Conservation (phyloP, 2,113 vertebrate genomes). For the Nannospalax galili region DNA sequence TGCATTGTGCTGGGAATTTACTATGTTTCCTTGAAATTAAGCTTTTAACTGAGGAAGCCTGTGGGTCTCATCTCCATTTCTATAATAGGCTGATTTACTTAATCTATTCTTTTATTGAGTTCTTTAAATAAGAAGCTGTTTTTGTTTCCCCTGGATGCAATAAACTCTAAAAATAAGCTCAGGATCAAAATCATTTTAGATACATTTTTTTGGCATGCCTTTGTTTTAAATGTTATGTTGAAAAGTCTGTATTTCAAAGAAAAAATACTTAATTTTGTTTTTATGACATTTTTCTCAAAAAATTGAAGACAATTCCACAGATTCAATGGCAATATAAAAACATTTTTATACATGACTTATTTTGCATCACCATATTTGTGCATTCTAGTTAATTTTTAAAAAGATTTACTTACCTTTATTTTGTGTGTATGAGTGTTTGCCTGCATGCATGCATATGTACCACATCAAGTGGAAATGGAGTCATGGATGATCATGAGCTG, state of each 20-base stretch:
- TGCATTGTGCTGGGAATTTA: conserved; percentile 42
- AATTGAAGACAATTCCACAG: conserved; percentile 5
- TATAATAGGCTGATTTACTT: conserved; percentile 68
- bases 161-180: conserved; percentile 67
- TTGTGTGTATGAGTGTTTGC: no score
- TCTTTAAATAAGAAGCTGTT: conserved; percentile 71
- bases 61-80: conserved; percentile 68
- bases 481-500: no score
- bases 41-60: conserved; percentile 70
- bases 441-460: no score
- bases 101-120: conserved; percentile 68
- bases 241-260: conserved; percentile 23
- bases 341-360: neutral
- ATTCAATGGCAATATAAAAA: conserved; percentile 10
- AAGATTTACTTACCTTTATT: neutral
- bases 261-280: neutral
- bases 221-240: conserved; percentile 34
- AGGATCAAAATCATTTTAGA: conserved; percentile 41
- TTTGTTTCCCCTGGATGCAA: conserved; percentile 55
- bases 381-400: neutral
- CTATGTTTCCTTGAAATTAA: conserved; percentile 65
- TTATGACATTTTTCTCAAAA: conserved; percentile 10
- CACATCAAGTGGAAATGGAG: no score
- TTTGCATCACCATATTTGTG: neutral
- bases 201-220: neutral